Evolutionary conservation across 2,888 invertebrate species (phyloP), one percentile per base, ranked within the genome.

Genomic region (Flexamia atlantica): DNA sequence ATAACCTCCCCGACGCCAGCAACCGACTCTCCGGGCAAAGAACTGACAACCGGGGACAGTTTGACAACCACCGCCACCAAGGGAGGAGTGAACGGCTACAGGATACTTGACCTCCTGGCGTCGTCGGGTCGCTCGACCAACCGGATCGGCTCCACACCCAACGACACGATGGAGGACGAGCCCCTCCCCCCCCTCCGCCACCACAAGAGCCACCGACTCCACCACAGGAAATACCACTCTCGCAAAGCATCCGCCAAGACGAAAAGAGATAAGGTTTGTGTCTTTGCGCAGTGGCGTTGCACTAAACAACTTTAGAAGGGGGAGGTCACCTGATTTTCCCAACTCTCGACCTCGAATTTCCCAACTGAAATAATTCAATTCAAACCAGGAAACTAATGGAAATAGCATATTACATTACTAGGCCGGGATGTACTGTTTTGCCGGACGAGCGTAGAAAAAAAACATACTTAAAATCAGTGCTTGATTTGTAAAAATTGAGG

Each of bases 231-330:
- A 28, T 42, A 28, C 12, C 46, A 76, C 46, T 17, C 10, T n/a
- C 42, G 50, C 9, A 76, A 76, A 20, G 25, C 76, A 28, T 76
- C 76, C 7, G 28, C 76, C 20, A 76, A 50, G 40, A 28, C 76
- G 76, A 76, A 76, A 76, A 76, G 23, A 50, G 76, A 42, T 5
- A 76, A 76, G 76, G 76, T 76, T 53, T 5, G 32, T 32, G 5
- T n/a, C n/a, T n/a, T n/a, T n/a, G n/a, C n/a, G n/a, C n/a, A n/a
- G n/a, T n/a, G n/a, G n/a, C n/a, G n/a, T n/a, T n/a, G n/a, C n/a
- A n/a, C n/a, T n/a, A n/a, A n/a, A n/a, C n/a, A n/a, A n/a, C n/a
- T n/a, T n/a, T n/a, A n/a, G n/a, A n/a, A n/a, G n/a, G n/a, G n/a
- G n/a, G n/a, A n/a, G n/a, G n/a, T n/a, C n/a, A n/a, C n/a, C n/a